Evolutionary conservation across 2,113 vertebrate genomes (phyloP).

Genomic region (Recurvirostra avosetta): DNA sequence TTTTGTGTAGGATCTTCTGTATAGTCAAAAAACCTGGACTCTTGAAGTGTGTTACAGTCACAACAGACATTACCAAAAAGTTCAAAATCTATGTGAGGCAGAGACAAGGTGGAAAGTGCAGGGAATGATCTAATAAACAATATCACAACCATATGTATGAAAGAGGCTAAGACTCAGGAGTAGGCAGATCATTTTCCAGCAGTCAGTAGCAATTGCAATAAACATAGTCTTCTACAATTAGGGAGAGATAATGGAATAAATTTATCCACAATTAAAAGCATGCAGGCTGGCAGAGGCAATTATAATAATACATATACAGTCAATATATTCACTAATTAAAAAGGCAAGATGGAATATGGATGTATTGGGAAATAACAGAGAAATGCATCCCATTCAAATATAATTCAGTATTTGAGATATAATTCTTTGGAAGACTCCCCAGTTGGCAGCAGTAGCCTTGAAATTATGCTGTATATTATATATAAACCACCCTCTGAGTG

Average conservation of each 20-base stretch:
- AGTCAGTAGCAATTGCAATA: conserved; percentile 31
- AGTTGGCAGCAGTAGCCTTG: conserved; percentile 19
- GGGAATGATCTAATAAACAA: not conserved
- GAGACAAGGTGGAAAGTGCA: not conserved
- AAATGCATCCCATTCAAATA: conserved; percentile 35
- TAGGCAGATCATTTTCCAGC: not conserved
- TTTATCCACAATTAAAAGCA: conserved; percentile 52
- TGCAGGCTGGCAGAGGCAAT: conserved; percentile 1
- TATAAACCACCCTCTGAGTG: conserved; percentile 47
- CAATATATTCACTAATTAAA: conserved; percentile 64
- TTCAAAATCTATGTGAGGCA: not conserved
- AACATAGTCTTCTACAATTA: conserved; percentile 43
- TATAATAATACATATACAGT: conserved; percentile 56
- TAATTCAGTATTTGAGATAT: conserved; percentile 30
- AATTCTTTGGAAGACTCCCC: conserved; percentile 52
- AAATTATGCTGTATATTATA: conserved; percentile 46
- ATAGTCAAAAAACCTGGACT: not conserved
- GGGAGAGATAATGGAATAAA: conserved; percentile 25
- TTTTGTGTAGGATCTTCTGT: not conserved
- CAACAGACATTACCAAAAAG: not conserved
- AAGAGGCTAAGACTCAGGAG: not conserved
- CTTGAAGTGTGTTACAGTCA: not conserved
- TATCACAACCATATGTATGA: not conserved
- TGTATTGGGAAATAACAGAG: conserved; percentile 53
- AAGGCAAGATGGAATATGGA: conserved; percentile 42